Evolutionary conservation across 2,888 invertebrate species (phyloP).

Genomic region (Ypsolopha sequella): DNA sequence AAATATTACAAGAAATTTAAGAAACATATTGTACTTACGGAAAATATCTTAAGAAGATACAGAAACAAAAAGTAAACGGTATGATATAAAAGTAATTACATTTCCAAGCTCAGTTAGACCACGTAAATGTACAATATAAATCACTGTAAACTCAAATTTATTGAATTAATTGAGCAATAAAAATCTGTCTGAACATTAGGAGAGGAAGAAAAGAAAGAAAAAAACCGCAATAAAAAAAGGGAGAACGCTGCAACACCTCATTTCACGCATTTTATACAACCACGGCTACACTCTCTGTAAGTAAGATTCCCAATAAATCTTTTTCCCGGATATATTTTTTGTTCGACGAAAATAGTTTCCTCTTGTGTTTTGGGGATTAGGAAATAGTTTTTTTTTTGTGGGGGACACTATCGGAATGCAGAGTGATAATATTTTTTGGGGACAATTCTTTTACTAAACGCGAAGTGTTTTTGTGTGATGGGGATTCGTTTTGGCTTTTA

Average conservation of each 20-base stretch:
- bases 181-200: conserved; percentile 33
- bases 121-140: conserved; percentile 19
- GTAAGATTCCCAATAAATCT: conserved; percentile 58
- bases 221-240: conserved; percentile 17
- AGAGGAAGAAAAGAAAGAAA: conserved; percentile 11
- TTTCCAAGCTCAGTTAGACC: conserved; percentile 27
- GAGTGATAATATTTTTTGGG: background rate
- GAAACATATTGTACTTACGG: no score
- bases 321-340: conserved; percentile 58
- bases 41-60: background rate
- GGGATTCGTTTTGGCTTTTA: background rate
- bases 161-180: conserved; percentile 59
- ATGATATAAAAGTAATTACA: conserved; percentile 12
- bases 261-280: conserved; percentile 63
- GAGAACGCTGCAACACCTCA: conserved; percentile 58
- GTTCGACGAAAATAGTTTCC: conserved; percentile 66
- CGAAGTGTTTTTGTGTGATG: background rate
- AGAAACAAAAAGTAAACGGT: background rate
- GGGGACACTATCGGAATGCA: conserved; percentile 1
- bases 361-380: conserved; percentile 41
- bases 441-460: background rate
- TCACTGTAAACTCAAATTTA: conserved; percentile 25
- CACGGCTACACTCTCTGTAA: conserved; percentile 32
- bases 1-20: no score
- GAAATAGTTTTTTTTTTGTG: conserved; percentile 24